phyloP scores from a whole-genome alignment of 2,113 vertebrate species.

The Panthera tigris region DNA sequence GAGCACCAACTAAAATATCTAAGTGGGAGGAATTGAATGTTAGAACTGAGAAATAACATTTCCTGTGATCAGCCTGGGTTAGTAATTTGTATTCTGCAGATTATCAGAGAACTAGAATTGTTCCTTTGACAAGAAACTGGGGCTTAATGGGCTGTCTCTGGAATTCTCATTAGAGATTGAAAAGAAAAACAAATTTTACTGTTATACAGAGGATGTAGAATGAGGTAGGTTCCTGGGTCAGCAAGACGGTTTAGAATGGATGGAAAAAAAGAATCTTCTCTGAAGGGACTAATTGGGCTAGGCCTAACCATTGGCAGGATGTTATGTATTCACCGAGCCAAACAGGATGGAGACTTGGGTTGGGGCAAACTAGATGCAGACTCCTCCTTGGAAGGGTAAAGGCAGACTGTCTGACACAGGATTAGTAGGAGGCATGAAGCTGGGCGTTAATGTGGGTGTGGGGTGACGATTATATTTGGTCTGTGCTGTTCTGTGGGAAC shows the following conservation, averaged over 20 bases:
- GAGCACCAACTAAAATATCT: slow-evolving; percentile 30
- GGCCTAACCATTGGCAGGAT: background rate
- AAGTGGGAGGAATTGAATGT: background rate
- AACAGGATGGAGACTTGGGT: background rate
- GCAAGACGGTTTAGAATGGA: background rate
- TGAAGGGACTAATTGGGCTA: background rate
- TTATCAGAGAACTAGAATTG: slow-evolving; percentile 36
- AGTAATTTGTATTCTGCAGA: slow-evolving; percentile 52
- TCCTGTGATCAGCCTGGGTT: background rate
- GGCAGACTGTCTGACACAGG: background rate
- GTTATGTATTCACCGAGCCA: background rate
- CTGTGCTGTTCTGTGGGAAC: background rate
- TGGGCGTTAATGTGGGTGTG: background rate
- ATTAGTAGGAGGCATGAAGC: background rate
- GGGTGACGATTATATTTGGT: background rate
- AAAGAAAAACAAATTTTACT: slow-evolving; percentile 33
- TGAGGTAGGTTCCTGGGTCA: background rate
- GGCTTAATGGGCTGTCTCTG: slow-evolving; percentile 23
- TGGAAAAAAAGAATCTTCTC: background rate
- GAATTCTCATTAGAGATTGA: slow-evolving; percentile 40
- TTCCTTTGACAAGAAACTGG: slow-evolving; percentile 51
- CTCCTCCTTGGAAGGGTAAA: background rate
- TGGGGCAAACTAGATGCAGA: background rate
- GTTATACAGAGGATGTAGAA: background rate
- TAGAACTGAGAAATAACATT: slow-evolving; percentile 15